Evolutionary conservation across 2,888 invertebrate species (phyloP).

Genomic region (Sesamia inferens): DNA sequence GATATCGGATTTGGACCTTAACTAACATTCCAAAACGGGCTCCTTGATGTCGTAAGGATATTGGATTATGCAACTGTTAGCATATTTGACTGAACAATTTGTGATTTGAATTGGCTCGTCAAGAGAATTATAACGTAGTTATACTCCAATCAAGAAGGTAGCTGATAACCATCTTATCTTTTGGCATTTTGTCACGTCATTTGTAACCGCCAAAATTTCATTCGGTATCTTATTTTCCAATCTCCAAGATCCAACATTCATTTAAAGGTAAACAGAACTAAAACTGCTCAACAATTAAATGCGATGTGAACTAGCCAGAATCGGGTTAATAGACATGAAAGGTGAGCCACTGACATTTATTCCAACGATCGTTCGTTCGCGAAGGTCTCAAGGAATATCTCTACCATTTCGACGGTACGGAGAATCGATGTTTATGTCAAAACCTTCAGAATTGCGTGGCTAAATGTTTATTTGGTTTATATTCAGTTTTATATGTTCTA

Average conservation of each 20-base stretch:
- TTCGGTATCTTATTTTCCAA: constrained; percentile 16
- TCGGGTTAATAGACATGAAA: constrained; percentile 63
- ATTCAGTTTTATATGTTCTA: constrained; percentile 11
- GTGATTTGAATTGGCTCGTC: constrained; percentile 30
- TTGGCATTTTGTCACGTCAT: neutral
- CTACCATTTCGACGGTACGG: constrained; percentile 36
- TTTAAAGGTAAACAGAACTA: constrained; percentile 45
- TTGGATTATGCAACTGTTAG: constrained; percentile 35
- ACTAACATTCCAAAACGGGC: constrained; percentile 39
- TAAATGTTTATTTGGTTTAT: constrained; percentile 10
- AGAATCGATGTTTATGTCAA: constrained; percentile 30
- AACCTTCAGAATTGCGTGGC: constrained; percentile 24
- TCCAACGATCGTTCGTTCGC: constrained; percentile 35
- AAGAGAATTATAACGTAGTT: constrained; percentile 1
- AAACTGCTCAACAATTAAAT: constrained; percentile 49
- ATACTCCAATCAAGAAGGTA: constrained; percentile 1
- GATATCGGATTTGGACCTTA: constrained; percentile 47
- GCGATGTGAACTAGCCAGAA: constrained; percentile 45
- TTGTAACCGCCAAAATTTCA: neutral
- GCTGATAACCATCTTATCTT: neutral
- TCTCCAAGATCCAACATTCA: constrained; percentile 18
- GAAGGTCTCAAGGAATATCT: constrained; percentile 53
- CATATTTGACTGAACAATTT: constrained; percentile 30
- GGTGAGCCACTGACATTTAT: constrained; percentile 63
- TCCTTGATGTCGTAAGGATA: constrained; percentile 27